Evolutionary conservation across 2,113 vertebrate species (phyloP), one percentile per base, ranked within the genome.

Genomic region (Tursiops truncatus): DNA sequence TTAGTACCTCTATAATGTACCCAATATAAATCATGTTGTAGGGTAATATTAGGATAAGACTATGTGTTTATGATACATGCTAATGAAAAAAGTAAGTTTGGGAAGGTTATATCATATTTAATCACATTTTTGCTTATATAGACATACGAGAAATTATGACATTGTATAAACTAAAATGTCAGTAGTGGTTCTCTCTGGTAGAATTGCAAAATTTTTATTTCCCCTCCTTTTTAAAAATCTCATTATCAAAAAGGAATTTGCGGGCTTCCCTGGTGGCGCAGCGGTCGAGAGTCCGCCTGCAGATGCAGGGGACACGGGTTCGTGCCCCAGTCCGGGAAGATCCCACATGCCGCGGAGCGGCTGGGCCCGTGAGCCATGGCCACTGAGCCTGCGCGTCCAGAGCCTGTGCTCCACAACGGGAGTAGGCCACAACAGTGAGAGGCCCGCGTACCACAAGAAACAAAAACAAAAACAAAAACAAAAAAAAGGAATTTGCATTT

Each of bases 41-140:
- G 21, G 21, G 28, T 38, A 91, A 85, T 89, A 63, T 47, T 68
- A 76, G 71, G 58, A 17, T 36, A 83, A 50, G 6, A 91, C 56
- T 90, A 60, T 41, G 56, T 20, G 10, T 62, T 71, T 86, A n/a
- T 56, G 10, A 94, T 87, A 33, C 18, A 58, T 58, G 2, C 33
- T 63, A 92, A 73, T 56, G 79, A 89, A 92, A 95, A 96, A 56
- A 65, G 58, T 50, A 94, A 65, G 38, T 93, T 68, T 89, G 47
- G 47, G 6, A 82, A 77, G 6, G 11, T 38, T 93, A 62, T 87
- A 18, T 63, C 12, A 41, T 80, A 60, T 84, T 58, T 70, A 38
- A 81, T 50, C 65, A 26, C 17, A 44, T 88, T 80, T 73, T 41
- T 95, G 23, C 38, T 96, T 83, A 76, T 8, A 20, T 8, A 83